These are phyloP conservation scores for Dinoponera quadriceps DNA, from an alignment of 1,140 invertebrate species.

Conservation along the genomic window DNA sequence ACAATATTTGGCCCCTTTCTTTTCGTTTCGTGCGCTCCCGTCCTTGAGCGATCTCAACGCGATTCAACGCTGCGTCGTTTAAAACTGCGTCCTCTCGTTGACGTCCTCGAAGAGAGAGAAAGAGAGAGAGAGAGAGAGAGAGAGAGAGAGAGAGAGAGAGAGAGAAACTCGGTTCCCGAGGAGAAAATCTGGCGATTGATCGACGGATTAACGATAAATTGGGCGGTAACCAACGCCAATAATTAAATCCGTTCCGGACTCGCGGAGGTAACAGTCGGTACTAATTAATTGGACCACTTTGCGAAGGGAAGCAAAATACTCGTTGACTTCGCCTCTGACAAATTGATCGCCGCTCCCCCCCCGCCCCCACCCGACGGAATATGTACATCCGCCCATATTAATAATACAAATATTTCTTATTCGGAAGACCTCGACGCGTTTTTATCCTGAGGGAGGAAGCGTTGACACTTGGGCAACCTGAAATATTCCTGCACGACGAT, in stretches of 20 bases:
- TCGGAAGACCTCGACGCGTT: not conserved
- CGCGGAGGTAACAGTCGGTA: not conserved
- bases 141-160: too few relatives aligned
- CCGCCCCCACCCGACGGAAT: not conserved
- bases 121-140: too few relatives aligned
- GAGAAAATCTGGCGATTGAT: not conserved
- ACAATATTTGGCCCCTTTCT: too few relatives aligned
- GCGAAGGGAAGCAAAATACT: not conserved
- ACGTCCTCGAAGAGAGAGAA: not conserved
- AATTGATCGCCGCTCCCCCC: not conserved
- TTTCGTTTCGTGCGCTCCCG: not conserved
- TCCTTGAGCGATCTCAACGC: not conserved
- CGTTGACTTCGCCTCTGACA: not conserved
- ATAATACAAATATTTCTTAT: not conserved
- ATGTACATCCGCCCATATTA: not conserved
- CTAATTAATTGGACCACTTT: not conserved
- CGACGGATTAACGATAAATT: not conserved
- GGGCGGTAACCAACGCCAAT: not conserved
- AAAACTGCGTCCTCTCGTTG: not conserved
- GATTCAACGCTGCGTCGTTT: not conserved
- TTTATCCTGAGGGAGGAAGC: not conserved
- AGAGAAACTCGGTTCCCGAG: too few relatives aligned
- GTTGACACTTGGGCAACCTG: not conserved
- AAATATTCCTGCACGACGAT: slow-evolving; percentile 18
- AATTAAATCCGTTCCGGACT: slow-evolving; percentile 1